Percentiles rank a stretch among this genome's conserved stretches.
Evolutionary conservation across 2,888 invertebrate genomes (phyloP).

Genomic region (Cephalotes varians): DNA sequence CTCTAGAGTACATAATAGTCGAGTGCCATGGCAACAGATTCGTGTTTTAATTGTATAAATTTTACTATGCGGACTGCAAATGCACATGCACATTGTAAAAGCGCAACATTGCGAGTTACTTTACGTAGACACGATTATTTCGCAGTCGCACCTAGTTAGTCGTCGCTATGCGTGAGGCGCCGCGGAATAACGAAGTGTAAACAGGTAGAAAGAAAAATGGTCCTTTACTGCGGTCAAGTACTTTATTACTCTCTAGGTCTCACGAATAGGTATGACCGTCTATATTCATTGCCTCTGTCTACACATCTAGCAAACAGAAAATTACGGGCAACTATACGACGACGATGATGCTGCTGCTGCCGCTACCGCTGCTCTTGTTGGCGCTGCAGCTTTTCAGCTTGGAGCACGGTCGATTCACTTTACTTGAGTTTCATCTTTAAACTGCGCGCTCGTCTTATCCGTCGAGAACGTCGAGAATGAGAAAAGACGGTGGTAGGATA

Average conservation of each 20-base stretch:
- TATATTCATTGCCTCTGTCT: slow-evolving; percentile 72
- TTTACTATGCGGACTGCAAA: not conserved
- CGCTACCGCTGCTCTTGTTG: slow-evolving; percentile 29
- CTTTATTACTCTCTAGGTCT: slow-evolving; percentile 75
- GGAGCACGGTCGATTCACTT: slow-evolving; percentile 55
- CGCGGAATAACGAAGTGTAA: slow-evolving; percentile 79
- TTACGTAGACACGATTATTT: slow-evolving; percentile 39
- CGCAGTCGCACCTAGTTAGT: slow-evolving; percentile 38
- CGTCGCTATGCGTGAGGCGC: not conserved
- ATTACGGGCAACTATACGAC: slow-evolving; percentile 72
- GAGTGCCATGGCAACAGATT: not conserved
- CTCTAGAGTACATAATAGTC: not conserved
- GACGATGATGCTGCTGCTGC: slow-evolving; percentile 56
- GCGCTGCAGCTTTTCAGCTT: slow-evolving; percentile 54
- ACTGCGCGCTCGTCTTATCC: slow-evolving; percentile 52
- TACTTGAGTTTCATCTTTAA: slow-evolving; percentile 61
- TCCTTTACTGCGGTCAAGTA: slow-evolving; percentile 72
- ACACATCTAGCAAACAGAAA: slow-evolving; percentile 78
- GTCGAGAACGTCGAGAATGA: slow-evolving; percentile 33
- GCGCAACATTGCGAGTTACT: not conserved
- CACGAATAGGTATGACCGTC: slow-evolving; percentile 63
- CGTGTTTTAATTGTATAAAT: slow-evolving; percentile 23
- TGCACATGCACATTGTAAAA: not conserved
- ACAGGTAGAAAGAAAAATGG: slow-evolving; percentile 76
- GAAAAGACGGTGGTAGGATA: slow-evolving; percentile 17